Evolutionary conservation across 2,888 invertebrate genomes (phyloP).

Genomic region (Dasypogon diadema): DNA sequence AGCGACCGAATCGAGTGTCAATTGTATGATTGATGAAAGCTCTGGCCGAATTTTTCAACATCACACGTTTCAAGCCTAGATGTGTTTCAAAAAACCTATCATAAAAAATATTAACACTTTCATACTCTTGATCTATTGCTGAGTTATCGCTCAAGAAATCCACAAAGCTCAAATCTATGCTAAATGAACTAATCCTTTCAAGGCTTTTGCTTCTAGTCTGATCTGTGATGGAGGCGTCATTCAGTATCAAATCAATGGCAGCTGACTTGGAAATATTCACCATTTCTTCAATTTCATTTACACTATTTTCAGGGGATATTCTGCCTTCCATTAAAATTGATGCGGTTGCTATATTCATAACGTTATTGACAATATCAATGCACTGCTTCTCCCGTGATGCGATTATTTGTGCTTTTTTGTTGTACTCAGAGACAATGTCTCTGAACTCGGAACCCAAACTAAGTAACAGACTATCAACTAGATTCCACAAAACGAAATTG

Average conservation of each 20-base stretch:
- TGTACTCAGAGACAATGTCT: not conserved
- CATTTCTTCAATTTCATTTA: not conserved
- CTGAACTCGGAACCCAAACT: not conserved
- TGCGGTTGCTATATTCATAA: slow-evolving; percentile 11
- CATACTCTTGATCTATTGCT: not conserved
- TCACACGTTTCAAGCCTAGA: not conserved
- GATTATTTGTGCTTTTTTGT: not conserved
- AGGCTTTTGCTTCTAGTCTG: not conserved
- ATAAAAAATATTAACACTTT: not conserved
- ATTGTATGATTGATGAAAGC: not conserved
- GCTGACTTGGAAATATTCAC: not conserved
- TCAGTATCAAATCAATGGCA: not conserved
- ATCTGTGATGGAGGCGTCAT: not conserved
- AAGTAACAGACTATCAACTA: not conserved
- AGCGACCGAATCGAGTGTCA: not conserved
- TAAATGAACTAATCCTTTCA: not conserved
- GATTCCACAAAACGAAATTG: not conserved
- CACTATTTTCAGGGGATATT: not conserved
- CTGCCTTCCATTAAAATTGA: not conserved
- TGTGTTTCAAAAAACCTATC: not conserved
- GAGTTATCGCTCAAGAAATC: not conserved
- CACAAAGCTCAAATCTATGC: not conserved
- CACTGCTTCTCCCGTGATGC: not conserved
- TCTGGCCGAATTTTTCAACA: not conserved
- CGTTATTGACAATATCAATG: not conserved